Evolutionary conservation across 2,113 vertebrate genomes (phyloP), one percentile per base, ranked within the genome.

Genomic region (Microcebus ravelobensis): DNA sequence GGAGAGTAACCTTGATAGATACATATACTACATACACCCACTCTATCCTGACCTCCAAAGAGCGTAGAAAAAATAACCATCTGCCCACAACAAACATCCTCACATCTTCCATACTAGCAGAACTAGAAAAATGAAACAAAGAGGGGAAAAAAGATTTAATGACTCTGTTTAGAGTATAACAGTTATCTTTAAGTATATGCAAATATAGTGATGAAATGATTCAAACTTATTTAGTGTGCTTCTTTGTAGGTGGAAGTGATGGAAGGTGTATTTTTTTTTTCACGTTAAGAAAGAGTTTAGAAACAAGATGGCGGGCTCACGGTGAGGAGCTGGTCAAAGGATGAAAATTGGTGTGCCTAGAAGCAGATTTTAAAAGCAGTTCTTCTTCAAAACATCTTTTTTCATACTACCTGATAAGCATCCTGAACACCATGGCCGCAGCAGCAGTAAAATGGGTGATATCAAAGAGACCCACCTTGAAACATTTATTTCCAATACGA

Each of bases 11-110:
- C 63, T 67, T 81, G 21, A 73, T 39, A 71, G 34, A 59, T 39
- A n/a, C 9, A 7, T 0, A 10, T 0, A 10, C 27, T 17, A 17
- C 8, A 1, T 20, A 45, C 25, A 50, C 23, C 25, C 0, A 42
- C 31, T 63, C 1, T 23, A 21, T 21, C n/a, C 18, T 67, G 61
- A 5, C 55, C 68, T 68, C 13, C 11, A 1, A 5, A 31, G 45
- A 52, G 1, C 48, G 29, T 80, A 67, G 79, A 20, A 57, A 67
- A 89, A 45, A 70, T 31, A 42, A 67, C 23, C 50, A 70, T 79
- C 31, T 36, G 14, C 59, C 67, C 34, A 57, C 1, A 27, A 68
- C 63, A 85, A 57, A 67, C 21, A 48, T 6, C 31, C 5, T 74
- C 36, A 11, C 10, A 17, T 65, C 63, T 29, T 90, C 67, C 67